phyloP scores from a whole-genome alignment of 2,888 invertebrate genomes.

The Drosophila affinis region DNA sequence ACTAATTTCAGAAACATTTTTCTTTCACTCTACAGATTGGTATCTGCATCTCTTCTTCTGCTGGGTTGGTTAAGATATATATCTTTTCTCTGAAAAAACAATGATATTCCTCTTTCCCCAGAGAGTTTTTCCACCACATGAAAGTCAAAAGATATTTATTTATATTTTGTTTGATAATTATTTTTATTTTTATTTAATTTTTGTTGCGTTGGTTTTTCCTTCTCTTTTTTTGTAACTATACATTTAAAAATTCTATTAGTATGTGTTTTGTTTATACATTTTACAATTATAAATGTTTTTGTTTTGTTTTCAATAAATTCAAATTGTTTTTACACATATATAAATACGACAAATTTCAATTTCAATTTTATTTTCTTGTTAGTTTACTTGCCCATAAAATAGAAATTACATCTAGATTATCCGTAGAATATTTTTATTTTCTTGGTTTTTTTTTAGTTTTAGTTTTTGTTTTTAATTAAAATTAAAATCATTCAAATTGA shows the following conservation, averaged over 20 bases:
- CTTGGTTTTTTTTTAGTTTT: conserved; percentile 28
- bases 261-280: conserved; percentile 43
- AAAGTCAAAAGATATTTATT: conserved; percentile 3
- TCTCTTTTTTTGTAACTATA: conserved; percentile 43
- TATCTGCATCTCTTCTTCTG: neutral
- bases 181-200: conserved; percentile 58
- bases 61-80: conserved; percentile 1
- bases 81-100: no score
- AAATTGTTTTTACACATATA: conserved; percentile 36
- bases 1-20: conserved; percentile 19
- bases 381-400: conserved; percentile 64
- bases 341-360: conserved; percentile 39
- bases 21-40: conserved; percentile 18
- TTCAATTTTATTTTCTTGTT: conserved; percentile 39
- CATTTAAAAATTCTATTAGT: conserved; percentile 70
- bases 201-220: conserved; percentile 27
- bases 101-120: no score
- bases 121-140: neutral
- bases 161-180: conserved; percentile 59
- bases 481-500: conserved; percentile 81
- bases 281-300: conserved; percentile 59
- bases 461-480: conserved; percentile 51
- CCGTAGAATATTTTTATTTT: conserved; percentile 27
- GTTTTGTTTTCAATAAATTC: conserved; percentile 40
- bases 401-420: conserved; percentile 52